Base-by-base conservation (phyloP, 2,888 invertebrate species). In the Arge pagana region DNA sequence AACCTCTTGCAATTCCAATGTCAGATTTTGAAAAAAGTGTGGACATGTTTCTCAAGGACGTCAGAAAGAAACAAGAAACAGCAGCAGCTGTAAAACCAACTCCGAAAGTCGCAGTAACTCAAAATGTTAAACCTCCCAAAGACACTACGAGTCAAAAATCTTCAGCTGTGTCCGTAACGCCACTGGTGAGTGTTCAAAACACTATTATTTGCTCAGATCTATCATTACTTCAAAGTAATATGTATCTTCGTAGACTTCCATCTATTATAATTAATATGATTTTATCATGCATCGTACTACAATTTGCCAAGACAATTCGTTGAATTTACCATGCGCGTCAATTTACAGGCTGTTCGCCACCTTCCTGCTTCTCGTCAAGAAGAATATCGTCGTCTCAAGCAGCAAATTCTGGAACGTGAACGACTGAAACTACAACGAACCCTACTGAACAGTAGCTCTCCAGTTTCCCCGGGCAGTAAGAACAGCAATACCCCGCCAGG, bases 301-400 rank as follows among this genome's bases (percentile, higher is more conserved):
- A n/a, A n/a, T n/a, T n/a, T n/a, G n/a, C n/a, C n/a, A n/a, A n/a
- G n/a, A n/a, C n/a, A n/a, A n/a, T n/a, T n/a, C n/a, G n/a, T n/a
- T n/a, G n/a, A n/a, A n/a, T n/a, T n/a, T n/a, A n/a, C n/a, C n/a
- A n/a, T n/a, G n/a, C n/a, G n/a, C n/a, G n/a, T n/a, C n/a, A 43
- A 31, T 52, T 71, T 65, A 16, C 55, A 78, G 78, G 78, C 74
- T 28, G 74, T 78, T 18, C 72, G 72, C 31, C 77, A 77, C 61
- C 60, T 78, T 26, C 70, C 78, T 19, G 70, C 66, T 16, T 72
- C 76, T 2, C 72, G 71, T 33, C 77, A 77, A 63, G 75, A 76
- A 56, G 78, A 78, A 50, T 78, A 78, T 54, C 72, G 73, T 15
- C 71, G 76, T 16, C 53, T 78, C 16, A 77, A 77, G 45, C 72